These are phyloP conservation scores for Sanderia malayensis DNA, from an alignment of 30 jellyfish, hydroid and myxozoan species.

Conservation along the genomic window DNA sequence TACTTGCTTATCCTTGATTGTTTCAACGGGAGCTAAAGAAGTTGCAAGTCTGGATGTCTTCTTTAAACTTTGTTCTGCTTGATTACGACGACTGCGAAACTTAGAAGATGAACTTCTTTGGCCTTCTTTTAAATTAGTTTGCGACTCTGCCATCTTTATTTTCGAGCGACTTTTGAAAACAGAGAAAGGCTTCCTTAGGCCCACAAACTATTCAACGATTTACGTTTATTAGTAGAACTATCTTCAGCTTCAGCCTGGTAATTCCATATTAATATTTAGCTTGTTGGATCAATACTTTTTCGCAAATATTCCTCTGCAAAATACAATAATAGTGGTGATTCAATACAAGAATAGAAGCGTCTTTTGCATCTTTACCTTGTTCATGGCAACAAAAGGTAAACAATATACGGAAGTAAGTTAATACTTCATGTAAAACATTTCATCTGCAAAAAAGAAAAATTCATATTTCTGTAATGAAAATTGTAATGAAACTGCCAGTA, in stretches of 20 bases:
- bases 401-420: neutral
- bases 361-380: conserved; percentile 1
- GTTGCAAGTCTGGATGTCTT: conserved; percentile 65
- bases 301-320: neutral
- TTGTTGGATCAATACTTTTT: neutral
- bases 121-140: conserved; percentile 14
- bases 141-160: conserved; percentile 53
- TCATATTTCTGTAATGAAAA: too few relatives aligned
- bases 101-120: conserved; percentile 45
- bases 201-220: neutral
- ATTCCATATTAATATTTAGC: neutral
- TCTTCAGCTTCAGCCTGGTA: neutral
- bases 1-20: conserved; percentile 76
- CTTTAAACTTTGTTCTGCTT: conserved; percentile 49
- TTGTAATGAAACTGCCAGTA: too few relatives aligned
- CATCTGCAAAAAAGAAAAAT: too few relatives aligned
- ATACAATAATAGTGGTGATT: neutral
- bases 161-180: neutral
- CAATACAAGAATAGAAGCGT: neutral
- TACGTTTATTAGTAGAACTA: neutral
- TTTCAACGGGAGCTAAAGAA: conserved; percentile 77
- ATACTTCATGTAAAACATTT: too few relatives aligned
- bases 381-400: neutral
- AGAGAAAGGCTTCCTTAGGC: neutral
- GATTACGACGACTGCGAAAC: conserved; percentile 57